Evolutionary conservation across 2,797 vertebrate species (phyloP).

Genomic region (Macropodus opercularis): DNA sequence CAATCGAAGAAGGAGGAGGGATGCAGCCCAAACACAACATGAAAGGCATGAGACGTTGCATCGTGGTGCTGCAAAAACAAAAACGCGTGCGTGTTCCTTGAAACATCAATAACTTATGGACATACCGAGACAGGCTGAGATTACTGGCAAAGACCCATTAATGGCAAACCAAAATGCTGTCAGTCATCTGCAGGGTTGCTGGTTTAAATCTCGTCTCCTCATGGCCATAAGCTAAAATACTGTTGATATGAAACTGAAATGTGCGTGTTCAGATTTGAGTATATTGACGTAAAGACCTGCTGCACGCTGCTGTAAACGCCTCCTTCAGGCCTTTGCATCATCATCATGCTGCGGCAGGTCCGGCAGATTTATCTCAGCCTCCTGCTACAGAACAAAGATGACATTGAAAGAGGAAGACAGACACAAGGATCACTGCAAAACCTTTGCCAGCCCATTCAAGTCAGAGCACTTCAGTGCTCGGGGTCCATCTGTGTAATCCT

Average conservation of each 20-base stretch:
- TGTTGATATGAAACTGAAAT: too few relatives aligned
- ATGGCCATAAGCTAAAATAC: too few relatives aligned
- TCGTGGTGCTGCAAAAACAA: conserved; percentile 26
- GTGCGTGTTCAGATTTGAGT: too few relatives aligned
- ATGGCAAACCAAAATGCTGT: too few relatives aligned
- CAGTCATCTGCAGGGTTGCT: too few relatives aligned
- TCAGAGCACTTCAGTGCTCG: conserved; percentile 15
- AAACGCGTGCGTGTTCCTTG: conserved; percentile 4
- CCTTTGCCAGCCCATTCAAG: conserved; percentile 24
- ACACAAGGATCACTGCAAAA: conserved; percentile 18
- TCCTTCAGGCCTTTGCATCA: conserved; percentile 10
- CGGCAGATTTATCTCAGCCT: conserved; percentile 20
- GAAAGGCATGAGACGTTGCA: conserved; percentile 27
- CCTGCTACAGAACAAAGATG: conserved; percentile 13
- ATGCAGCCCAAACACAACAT: conserved; percentile 47
- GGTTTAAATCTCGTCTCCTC: too few relatives aligned
- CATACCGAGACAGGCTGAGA: neutral
- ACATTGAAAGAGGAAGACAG: conserved; percentile 7
- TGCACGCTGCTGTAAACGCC: neutral
- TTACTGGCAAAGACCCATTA: neutral
- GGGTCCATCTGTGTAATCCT: conserved; percentile 42
- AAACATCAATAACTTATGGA: conserved; percentile 6
- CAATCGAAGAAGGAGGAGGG: conserved; percentile 46
- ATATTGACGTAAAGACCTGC: neutral
- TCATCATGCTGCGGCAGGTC: conserved; percentile 26